phyloP scores from a whole-genome alignment of 2,113 vertebrate species.

The Hippocampus barbouri region DNA sequence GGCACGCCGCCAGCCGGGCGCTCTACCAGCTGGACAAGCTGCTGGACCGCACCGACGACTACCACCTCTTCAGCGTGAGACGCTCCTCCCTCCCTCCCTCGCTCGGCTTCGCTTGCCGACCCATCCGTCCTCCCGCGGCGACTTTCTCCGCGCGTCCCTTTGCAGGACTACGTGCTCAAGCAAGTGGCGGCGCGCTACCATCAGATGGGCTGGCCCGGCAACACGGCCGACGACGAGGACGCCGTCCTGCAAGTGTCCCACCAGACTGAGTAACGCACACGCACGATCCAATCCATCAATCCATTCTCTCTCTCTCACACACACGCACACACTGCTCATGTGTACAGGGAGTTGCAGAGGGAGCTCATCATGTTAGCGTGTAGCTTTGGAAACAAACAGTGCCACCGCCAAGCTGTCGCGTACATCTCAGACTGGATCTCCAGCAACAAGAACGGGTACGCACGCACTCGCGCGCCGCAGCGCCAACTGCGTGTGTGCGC shows the following conservation, averaged over 20 bases:
- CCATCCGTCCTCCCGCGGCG: neutral
- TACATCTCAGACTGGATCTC: constrained; percentile 98
- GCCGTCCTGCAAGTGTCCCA: constrained; percentile 84
- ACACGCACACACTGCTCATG: neutral
- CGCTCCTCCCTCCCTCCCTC: no score
- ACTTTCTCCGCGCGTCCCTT: constrained; percentile 19
- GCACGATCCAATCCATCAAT: neutral
- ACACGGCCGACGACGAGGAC: constrained; percentile 71
- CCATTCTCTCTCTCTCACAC: neutral
- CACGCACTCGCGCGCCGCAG: neutral
- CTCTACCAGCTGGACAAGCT: constrained; percentile 96
- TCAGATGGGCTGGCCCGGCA: constrained; percentile 90
- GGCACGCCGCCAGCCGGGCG: constrained; percentile 91
- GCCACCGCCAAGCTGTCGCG: constrained; percentile 88
- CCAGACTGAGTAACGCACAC: constrained; percentile 84
- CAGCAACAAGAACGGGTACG: constrained; percentile 93
- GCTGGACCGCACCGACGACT: constrained; percentile 91
- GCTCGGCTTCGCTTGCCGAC: neutral
- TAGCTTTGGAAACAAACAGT: constrained; percentile 96
- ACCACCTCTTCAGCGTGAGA: constrained; percentile 92
- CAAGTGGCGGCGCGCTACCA: constrained; percentile 90
- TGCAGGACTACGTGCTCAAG: constrained; percentile 90
- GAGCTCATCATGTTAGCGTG: constrained; percentile 96
- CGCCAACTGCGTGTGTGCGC: neutral
- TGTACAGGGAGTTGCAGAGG: constrained; percentile 83